Evolutionary conservation across 2,888 invertebrate genomes (phyloP).

Genomic region (Nebria salina): DNA sequence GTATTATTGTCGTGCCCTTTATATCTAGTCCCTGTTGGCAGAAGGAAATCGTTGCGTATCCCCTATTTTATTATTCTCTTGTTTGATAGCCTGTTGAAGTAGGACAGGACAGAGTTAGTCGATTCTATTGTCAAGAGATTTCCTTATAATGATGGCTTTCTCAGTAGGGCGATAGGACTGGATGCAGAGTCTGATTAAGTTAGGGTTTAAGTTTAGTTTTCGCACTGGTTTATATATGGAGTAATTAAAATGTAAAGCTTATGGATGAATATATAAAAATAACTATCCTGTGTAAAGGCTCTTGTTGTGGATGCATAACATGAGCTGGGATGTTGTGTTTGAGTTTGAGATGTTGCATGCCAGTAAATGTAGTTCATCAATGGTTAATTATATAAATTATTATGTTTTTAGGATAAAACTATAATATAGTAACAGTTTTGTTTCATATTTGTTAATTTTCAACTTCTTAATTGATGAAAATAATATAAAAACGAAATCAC

Average conservation of each 20-base stretch:
- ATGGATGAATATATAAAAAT: not conserved
- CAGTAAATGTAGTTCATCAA: not conserved
- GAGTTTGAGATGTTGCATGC: too few relatives aligned
- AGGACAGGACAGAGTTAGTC: not conserved
- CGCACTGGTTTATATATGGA: not conserved
- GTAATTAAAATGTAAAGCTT: not conserved
- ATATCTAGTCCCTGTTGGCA: not conserved
- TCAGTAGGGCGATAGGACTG: not conserved
- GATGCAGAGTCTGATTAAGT: not conserved
- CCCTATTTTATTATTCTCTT: not conserved
- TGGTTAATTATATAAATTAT: not conserved
- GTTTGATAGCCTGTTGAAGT: not conserved
- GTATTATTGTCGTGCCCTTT: not conserved
- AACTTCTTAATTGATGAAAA: conserved; percentile 22
- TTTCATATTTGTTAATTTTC: not conserved
- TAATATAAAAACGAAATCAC: not conserved
- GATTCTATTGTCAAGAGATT: not conserved
- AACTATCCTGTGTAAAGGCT: not conserved
- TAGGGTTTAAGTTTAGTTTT: not conserved
- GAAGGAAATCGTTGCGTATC: not conserved
- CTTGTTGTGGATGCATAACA: too few relatives aligned
- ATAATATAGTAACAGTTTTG: not conserved
- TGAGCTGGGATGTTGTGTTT: too few relatives aligned
- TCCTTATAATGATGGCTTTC: not conserved
- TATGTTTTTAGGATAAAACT: not conserved